Evolutionary conservation across 2,113 vertebrate species (phyloP), one percentile per base, ranked within the genome.

Genomic region (Arothron firmamentum): DNA sequence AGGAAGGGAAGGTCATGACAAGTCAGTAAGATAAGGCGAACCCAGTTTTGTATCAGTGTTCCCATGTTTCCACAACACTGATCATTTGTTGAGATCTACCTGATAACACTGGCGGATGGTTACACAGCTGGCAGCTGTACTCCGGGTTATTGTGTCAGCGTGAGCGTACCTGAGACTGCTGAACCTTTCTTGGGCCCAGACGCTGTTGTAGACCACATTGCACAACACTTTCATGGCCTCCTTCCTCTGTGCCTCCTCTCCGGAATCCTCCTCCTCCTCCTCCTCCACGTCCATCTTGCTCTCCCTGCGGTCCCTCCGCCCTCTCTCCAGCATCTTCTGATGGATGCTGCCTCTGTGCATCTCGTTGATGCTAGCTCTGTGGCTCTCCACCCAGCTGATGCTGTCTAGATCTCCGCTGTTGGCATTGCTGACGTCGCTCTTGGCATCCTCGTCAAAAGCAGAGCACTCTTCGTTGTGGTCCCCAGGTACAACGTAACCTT

Each of bases 221-320:
- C 87, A 91, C 61, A 90, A 50, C 61, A 90, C 85, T 65, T 90
- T 90, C 83, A 91, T 77, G 15, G 88, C 88, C 66, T 90, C 88
- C 52, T 88, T 90, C 19, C 85, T 86, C 65, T 69, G 65, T 0
- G 52, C 47, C 50, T 87, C 84, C 21, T 84, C 84, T 38, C 58
- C 82, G 0, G 56, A 59, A 1, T 81, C 79, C 25, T 73, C 72
- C 47, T 80, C 87, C 15, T 80, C 87, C 15, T 84, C 87, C 0
- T 77, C 79, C 15, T 59, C 79, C 45, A 1, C 59, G 1, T 68
- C 79, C 60, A 77, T 71, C 72, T 83, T 79, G 65, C 88, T 90
- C 62, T 83, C 78, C 34, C 88, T 77, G 50, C 85, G 86, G 75
- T 89, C 88, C 61, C n/a, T 89, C 81, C 75, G 82, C 15, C 88